Conservation (phyloP, 2,113 vertebrate species). For the Leiothrix lutea region DNA sequence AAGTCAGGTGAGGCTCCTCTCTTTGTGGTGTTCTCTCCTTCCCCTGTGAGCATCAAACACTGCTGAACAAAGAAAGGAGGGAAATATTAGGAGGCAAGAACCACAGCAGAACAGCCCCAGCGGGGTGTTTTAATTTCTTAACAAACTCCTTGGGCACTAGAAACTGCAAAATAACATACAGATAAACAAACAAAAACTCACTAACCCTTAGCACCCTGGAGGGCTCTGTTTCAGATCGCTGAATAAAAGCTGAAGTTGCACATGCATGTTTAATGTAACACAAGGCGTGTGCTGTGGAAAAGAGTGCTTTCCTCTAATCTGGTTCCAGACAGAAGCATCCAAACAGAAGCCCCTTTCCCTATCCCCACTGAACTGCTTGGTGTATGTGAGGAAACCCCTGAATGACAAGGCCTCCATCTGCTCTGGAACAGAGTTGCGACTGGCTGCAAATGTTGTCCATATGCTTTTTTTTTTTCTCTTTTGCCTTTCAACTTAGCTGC, state of each 20-base stretch:
- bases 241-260: slow-evolving; percentile 51
- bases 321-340: slow-evolving; percentile 54
- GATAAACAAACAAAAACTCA: slow-evolving; percentile 47
- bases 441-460: slow-evolving; percentile 63
- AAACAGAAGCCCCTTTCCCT: slow-evolving; percentile 53
- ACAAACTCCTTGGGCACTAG: not conserved
- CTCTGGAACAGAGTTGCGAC: slow-evolving; percentile 43
- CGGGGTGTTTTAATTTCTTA: slow-evolving; percentile 1
- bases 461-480: slow-evolving; percentile 14
- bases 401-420: slow-evolving; percentile 62
- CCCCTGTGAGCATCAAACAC: not conserved
- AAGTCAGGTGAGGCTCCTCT: not conserved
- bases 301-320: slow-evolving; percentile 29
- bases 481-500: slow-evolving; percentile 18
- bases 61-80: not conserved
- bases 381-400: slow-evolving; percentile 36
- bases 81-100: not conserved
- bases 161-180: slow-evolving; percentile 36
- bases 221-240: slow-evolving; percentile 5
- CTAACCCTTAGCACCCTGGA: slow-evolving; percentile 19
- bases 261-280: slow-evolving; percentile 61
- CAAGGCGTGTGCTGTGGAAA: not conserved
- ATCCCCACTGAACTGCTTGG: slow-evolving; percentile 37
- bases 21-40: not conserved
- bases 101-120: not conserved